phyloP scores from a whole-genome alignment of 1,140 invertebrate species.

The Maconellicoccus hirsutus region DNA sequence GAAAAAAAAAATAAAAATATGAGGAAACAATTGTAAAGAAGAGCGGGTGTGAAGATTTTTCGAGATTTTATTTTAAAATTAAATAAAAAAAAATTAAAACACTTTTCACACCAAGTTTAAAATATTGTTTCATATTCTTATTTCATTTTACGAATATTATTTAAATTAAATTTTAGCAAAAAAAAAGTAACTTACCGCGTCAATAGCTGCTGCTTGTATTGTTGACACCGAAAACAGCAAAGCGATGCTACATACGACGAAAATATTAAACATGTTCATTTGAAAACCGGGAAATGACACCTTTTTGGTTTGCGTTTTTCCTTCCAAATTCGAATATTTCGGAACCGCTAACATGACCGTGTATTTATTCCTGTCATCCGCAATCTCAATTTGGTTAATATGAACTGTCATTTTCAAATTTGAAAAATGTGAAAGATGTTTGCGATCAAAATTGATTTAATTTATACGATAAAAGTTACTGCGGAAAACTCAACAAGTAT shows the following conservation, averaged over 20 bases:
- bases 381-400: background rate
- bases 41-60: no score
- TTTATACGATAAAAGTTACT: background rate
- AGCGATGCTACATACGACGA: background rate
- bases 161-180: no score
- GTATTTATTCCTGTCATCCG: background rate
- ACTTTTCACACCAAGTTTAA: no score
- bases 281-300: background rate
- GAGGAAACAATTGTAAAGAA: no score
- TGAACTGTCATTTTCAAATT: background rate
- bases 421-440: background rate
- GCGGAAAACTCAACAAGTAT: background rate
- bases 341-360: background rate
- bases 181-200: background rate
- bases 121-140: no score
- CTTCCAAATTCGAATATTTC: background rate
- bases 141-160: no score
- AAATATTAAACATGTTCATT: background rate
- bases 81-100: no score
- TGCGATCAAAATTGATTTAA: background rate
- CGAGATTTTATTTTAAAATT: no score
- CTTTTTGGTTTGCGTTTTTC: background rate
- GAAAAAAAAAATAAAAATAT: no score
- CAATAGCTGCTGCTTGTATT: background rate
- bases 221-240: background rate